phyloP scores from a whole-genome alignment of 2,113 vertebrate genomes.

The Xenus cinereus region DNA sequence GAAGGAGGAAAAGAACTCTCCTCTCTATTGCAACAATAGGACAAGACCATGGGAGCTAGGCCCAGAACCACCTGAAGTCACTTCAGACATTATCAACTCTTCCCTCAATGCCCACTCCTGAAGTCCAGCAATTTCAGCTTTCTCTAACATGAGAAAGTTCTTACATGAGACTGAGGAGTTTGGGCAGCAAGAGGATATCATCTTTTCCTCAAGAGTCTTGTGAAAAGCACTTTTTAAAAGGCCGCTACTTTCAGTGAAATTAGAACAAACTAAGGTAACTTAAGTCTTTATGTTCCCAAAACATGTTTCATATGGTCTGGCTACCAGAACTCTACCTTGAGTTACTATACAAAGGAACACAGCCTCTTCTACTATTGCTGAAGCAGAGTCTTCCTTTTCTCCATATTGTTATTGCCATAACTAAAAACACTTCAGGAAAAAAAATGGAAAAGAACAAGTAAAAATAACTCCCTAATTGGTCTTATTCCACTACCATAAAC shows the following conservation, averaged over 20 bases:
- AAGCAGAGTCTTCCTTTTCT: not conserved
- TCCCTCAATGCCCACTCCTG: not conserved
- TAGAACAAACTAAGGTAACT: not conserved
- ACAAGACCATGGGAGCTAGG: not conserved
- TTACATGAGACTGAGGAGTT: not conserved
- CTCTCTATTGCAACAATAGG: not conserved
- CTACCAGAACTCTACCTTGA: not conserved
- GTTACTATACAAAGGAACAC: not conserved
- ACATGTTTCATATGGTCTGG: not conserved
- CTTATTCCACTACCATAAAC: not conserved
- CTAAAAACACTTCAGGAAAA: not conserved
- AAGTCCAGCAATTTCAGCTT: not conserved
- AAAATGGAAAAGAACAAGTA: not conserved
- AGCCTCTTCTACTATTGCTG: not conserved
- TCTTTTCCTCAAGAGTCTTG: not conserved
- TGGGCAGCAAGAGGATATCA: not conserved
- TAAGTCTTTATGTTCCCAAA: not conserved
- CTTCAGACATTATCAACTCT: not conserved
- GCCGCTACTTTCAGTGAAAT: not conserved
- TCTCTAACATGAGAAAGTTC: not conserved
- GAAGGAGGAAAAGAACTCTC: not conserved
- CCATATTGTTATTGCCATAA: not conserved
- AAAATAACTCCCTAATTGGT: not conserved
- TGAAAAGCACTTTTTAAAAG: not conserved
- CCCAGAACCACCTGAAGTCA: not conserved